Conservation (phyloP, 2,797 vertebrate species). For the Euthynnus affinis region DNA sequence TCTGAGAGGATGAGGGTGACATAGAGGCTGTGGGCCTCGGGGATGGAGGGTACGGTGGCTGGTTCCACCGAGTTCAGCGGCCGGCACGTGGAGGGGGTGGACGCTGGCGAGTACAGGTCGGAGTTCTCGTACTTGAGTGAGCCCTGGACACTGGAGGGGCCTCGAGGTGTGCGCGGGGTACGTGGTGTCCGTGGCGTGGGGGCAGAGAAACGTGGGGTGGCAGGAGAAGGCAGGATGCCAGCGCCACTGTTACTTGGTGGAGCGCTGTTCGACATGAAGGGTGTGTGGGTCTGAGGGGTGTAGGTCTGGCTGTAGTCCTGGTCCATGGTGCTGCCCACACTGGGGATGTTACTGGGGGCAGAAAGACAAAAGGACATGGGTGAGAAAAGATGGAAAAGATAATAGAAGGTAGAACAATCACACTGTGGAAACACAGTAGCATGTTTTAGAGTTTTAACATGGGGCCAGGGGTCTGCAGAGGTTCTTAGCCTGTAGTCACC, state of each 20-base stretch:
- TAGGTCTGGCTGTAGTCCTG: constrained; percentile 96
- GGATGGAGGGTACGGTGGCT: constrained; percentile 95
- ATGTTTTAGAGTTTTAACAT: background rate
- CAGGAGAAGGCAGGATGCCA: constrained; percentile 96
- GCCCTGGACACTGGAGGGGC: constrained; percentile 96
- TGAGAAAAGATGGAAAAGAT: background rate
- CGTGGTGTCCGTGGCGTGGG: constrained; percentile 95
- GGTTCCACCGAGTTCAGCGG: constrained; percentile 98
- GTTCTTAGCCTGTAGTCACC: background rate
- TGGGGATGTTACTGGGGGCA: constrained; percentile 83
- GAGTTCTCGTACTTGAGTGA: constrained; percentile 98
- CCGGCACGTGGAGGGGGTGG: constrained; percentile 96
- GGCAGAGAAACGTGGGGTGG: constrained; percentile 94
- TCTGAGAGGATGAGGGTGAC: constrained; percentile 99
- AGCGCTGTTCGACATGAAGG: constrained; percentile 95
- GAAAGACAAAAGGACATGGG: constrained; percentile 17
- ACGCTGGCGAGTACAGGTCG: constrained; percentile 97
- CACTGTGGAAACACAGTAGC: background rate
- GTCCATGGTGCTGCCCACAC: constrained; percentile 95
- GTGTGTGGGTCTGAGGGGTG: constrained; percentile 96
- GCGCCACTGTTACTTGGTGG: constrained; percentile 94
- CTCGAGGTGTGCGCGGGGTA: constrained; percentile 96
- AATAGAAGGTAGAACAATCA: background rate
- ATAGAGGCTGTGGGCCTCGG: constrained; percentile 98
- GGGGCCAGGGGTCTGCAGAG: background rate